Percentiles rank a stretch among this genome's conserved stretches.
These are phyloP conservation scores for Phodopus roborovskii DNA, from an alignment of 2,113 vertebrate species.

Conservation along the genomic window DNA sequence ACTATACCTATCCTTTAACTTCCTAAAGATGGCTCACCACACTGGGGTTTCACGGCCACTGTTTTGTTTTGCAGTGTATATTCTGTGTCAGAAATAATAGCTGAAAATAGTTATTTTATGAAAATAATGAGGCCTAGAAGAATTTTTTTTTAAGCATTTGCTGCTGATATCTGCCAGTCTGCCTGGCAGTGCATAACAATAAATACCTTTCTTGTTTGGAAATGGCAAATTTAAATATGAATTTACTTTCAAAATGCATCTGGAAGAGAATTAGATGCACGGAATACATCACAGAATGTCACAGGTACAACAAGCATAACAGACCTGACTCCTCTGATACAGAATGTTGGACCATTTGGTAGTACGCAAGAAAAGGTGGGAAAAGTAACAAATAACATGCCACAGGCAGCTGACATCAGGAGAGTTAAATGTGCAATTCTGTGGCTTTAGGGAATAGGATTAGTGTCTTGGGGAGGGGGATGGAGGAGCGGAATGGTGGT, in stretches of 20 bases:
- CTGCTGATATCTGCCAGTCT: slow-evolving; percentile 71
- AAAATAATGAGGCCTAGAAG: slow-evolving; percentile 63
- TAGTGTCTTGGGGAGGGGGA: not conserved
- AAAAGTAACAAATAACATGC: not conserved
- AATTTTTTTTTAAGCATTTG: slow-evolving; percentile 54
- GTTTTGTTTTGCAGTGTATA: not conserved
- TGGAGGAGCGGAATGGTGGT: not conserved
- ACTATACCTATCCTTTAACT: slow-evolving; percentile 31
- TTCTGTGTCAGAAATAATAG: slow-evolving; percentile 55
- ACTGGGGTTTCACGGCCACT: not conserved
- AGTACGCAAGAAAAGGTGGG: not conserved
- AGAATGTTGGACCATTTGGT: not conserved
- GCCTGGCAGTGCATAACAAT: slow-evolving; percentile 47
- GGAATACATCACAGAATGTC: not conserved
- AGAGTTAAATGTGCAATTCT: not conserved
- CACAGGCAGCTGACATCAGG: not conserved
- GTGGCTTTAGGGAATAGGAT: not conserved
- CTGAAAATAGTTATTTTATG: slow-evolving; percentile 49
- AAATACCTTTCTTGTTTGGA: slow-evolving; percentile 64
- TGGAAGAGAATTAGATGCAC: not conserved
- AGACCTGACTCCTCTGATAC: not conserved
- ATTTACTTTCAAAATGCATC: slow-evolving; percentile 52
- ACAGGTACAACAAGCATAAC: not conserved
- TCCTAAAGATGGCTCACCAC: not conserved
- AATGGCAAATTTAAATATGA: slow-evolving; percentile 68